These are phyloP conservation scores for Xenops minutus DNA, from an alignment of 2,797 vertebrate genomes.

Conservation along the genomic window DNA sequence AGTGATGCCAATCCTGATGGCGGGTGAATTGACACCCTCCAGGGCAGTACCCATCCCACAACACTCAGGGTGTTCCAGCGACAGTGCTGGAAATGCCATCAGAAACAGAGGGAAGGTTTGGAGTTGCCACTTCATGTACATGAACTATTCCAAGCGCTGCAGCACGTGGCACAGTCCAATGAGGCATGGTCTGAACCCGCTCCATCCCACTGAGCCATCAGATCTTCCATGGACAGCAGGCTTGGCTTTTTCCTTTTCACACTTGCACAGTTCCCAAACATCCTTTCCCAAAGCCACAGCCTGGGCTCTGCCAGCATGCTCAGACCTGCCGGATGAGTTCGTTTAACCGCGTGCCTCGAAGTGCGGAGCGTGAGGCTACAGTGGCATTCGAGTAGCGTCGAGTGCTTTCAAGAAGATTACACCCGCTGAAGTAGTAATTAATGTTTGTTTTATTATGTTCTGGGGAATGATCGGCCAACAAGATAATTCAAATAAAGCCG, in stretches of 20 bases:
- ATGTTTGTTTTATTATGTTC: conserved; percentile 74
- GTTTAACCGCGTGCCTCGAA: neutral
- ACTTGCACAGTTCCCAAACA: accelerated
- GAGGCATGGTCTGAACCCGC: neutral
- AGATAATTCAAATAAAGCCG: conserved; percentile 63
- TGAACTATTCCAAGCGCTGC: accelerated
- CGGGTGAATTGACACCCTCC: accelerated
- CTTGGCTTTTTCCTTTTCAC: neutral
- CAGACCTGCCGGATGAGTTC: neutral
- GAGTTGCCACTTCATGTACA: accelerated
- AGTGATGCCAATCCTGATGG: neutral
- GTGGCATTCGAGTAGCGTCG: neutral
- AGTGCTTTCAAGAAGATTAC: conserved; percentile 48
- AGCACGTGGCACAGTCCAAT: accelerated
- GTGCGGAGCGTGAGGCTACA: neutral
- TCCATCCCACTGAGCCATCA: neutral
- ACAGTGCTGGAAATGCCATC: neutral
- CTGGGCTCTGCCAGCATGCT: accelerated
- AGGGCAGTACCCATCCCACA: accelerated
- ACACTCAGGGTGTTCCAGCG: neutral
- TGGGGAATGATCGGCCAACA: conserved; percentile 63
- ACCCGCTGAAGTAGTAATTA: conserved; percentile 65
- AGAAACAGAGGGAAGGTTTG: neutral
- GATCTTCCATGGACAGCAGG: neutral
- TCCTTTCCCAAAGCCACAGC: neutral